Conservation (phyloP, 2,888 invertebrate genomes). For the Autographa gamma region DNA sequence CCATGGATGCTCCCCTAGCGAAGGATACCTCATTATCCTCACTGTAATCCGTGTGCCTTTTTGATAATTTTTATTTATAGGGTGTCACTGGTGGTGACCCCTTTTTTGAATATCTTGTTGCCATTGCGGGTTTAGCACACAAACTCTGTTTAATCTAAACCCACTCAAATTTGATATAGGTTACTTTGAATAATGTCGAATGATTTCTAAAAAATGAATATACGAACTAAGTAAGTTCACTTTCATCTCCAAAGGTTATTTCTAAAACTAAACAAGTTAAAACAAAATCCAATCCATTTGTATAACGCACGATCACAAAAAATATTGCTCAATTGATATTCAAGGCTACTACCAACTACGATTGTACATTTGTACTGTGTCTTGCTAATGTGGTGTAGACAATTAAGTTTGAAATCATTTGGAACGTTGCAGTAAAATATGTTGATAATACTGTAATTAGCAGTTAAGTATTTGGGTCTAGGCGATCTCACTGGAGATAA, state of each 20-base stretch:
- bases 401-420: slow-evolving; percentile 57
- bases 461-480: slow-evolving; percentile 58
- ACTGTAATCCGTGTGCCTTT: slow-evolving; percentile 86
- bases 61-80: slow-evolving; percentile 85
- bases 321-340: slow-evolving; percentile 70
- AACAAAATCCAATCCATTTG: slow-evolving; percentile 54
- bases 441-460: slow-evolving; percentile 57
- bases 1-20: slow-evolving; percentile 78
- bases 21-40: slow-evolving; percentile 88
- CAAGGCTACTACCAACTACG: slow-evolving; percentile 65
- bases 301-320: slow-evolving; percentile 55
- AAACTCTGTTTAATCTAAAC: slow-evolving; percentile 43
- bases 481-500: slow-evolving; percentile 49
- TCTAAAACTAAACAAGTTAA: slow-evolving; percentile 41
- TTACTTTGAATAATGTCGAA: too few species aligned
- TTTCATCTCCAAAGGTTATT: slow-evolving; percentile 40
- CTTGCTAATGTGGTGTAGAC: slow-evolving; percentile 56
- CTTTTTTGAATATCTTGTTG: slow-evolving; percentile 67
- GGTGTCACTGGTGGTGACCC: slow-evolving; percentile 71
- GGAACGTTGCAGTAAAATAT: slow-evolving; percentile 48
- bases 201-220: background rate
- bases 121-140: slow-evolving; percentile 44
- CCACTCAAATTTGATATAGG: background rate
- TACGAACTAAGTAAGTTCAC: slow-evolving; percentile 21
- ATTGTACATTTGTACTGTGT: slow-evolving; percentile 55